These are phyloP conservation scores for Lepidothrix coronata DNA, from an alignment of 2,113 vertebrate species.

Conservation along the genomic window DNA sequence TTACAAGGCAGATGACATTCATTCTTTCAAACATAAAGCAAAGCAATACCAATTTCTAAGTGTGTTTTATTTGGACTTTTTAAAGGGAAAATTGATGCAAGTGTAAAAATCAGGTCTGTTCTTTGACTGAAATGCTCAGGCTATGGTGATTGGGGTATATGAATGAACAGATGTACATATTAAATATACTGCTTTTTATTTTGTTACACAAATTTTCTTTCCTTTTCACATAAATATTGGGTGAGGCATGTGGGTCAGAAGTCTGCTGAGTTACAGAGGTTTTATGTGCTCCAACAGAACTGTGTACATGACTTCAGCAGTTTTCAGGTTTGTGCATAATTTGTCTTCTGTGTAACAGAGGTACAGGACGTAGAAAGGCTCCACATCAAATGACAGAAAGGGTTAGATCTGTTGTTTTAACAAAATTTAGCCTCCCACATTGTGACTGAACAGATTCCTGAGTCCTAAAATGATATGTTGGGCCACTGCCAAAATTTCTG, in stretches of 20 bases:
- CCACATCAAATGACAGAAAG: background rate
- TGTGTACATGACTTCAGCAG: background rate
- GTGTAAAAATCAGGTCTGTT: background rate
- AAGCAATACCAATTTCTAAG: background rate
- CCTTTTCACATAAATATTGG: background rate
- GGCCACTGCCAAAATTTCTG: background rate
- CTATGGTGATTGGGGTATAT: accelerated
- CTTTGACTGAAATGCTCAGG: background rate
- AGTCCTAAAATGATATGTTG: background rate
- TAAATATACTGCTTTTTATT: background rate
- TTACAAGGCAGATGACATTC: background rate
- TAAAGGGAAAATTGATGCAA: background rate
- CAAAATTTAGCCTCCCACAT: background rate
- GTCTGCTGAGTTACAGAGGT: background rate
- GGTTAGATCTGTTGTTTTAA: background rate
- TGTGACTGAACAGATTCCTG: background rate
- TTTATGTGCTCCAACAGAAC: background rate
- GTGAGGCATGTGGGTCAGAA: background rate
- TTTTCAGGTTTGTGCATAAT: background rate
- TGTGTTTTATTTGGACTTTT: background rate
- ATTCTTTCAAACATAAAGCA: background rate
- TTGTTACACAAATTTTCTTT: background rate
- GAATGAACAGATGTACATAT: background rate
- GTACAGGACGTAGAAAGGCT: background rate
- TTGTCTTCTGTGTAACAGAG: background rate